Percentiles rank a stretch among this genome's conserved stretches.
phyloP scores from a whole-genome alignment of 1,140 invertebrate species.

The Leptinotarsa undecemlineata region DNA sequence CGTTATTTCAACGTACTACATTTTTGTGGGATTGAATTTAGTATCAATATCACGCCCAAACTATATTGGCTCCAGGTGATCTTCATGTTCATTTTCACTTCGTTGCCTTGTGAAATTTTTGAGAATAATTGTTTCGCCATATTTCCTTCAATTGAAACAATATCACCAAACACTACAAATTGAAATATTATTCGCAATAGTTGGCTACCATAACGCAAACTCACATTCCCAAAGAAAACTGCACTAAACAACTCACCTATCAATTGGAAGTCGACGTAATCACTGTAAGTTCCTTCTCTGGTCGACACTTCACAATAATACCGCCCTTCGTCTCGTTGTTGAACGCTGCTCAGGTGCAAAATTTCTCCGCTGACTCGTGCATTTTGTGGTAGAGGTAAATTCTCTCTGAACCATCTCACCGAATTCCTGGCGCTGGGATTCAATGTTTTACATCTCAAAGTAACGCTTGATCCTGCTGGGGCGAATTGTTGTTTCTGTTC shows the following conservation, averaged over 20 bases:
- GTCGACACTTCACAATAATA: constrained; percentile 70
- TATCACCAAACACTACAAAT: no score
- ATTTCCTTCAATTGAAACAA: no score
- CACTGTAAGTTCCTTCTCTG: constrained; percentile 59
- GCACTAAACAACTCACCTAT: constrained; percentile 64
- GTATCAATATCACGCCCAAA: no score
- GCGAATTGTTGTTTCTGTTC: constrained; percentile 51
- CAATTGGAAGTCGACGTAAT: constrained; percentile 70
- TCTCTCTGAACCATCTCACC: constrained; percentile 62
- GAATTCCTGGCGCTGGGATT: constrained; percentile 34
- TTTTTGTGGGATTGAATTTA: no score
- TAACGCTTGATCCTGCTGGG: constrained; percentile 61
- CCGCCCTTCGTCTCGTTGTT: constrained; percentile 66
- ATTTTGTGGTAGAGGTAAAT: constrained; percentile 55
- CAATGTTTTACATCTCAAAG: constrained; percentile 59
- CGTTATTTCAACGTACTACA: no score
- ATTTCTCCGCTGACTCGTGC: constrained; percentile 55
- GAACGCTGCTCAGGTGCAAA: constrained; percentile 59
- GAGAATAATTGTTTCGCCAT: no score
- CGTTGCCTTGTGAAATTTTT: no score
- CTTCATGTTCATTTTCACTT: no score
- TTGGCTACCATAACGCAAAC: background rate
- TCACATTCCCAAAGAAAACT: no score
- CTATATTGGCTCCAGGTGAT: no score
- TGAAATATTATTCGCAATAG: background rate